phyloP scores from a whole-genome alignment of 2,113 vertebrate genomes.

The Pogonocichla stellata region DNA sequence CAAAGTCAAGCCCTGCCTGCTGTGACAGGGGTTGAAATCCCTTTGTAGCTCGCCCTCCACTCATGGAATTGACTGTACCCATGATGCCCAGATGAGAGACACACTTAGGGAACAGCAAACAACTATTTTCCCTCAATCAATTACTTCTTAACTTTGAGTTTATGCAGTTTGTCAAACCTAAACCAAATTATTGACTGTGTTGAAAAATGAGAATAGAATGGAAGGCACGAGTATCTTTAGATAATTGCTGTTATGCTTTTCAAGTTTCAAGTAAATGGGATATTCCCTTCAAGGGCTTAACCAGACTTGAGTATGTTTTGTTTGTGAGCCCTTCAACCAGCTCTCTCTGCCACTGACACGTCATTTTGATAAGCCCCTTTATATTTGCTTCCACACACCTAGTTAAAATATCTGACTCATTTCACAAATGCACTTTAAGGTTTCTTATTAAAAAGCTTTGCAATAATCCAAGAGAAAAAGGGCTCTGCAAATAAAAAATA shows the following conservation, averaged over 20 bases:
- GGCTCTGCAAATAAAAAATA: not conserved
- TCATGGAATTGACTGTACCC: rapidly evolving
- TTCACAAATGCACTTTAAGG: not conserved
- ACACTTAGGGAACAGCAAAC: not conserved
- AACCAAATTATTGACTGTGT: not conserved
- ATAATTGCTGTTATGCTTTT: not conserved
- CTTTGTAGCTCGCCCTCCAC: rapidly evolving
- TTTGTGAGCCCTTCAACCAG: not conserved
- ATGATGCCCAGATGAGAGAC: not conserved
- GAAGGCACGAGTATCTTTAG: not conserved
- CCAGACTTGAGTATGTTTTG: not conserved
- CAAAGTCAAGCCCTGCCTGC: not conserved
- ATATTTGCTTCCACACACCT: not conserved
- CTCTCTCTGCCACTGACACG: not conserved
- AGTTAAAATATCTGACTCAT: not conserved
- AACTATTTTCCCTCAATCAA: not conserved
- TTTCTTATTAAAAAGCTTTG: not conserved
- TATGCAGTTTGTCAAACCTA: not conserved
- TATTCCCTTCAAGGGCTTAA: not conserved
- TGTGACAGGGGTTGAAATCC: not conserved
- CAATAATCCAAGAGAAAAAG: not conserved
- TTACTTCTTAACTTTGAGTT: not conserved
- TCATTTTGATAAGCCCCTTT: not conserved
- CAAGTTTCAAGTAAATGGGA: not conserved
- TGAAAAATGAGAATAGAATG: not conserved